Conservation (phyloP, 2,797 vertebrate species). For the Knipowitschia caucasica region DNA sequence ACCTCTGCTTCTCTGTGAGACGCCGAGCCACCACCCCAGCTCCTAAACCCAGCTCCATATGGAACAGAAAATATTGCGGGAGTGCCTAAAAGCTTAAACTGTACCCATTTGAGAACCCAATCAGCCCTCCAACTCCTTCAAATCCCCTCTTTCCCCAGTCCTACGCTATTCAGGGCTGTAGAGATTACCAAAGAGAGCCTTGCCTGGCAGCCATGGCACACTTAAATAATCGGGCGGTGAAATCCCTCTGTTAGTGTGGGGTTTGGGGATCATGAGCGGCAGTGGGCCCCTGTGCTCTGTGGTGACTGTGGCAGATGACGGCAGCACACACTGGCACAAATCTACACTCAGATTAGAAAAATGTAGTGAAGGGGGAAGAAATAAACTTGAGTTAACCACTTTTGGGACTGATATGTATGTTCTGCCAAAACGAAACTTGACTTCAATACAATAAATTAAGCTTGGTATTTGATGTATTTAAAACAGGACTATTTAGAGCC, state of each 20-base stretch:
- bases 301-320: slow-evolving; percentile 53
- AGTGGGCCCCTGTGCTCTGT: slow-evolving; percentile 47
- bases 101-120: slow-evolving; percentile 66
- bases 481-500: too few species aligned
- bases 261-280: slow-evolving; percentile 69
- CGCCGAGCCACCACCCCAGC: slow-evolving; percentile 60
- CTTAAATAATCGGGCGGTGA: slow-evolving; percentile 76
- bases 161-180: slow-evolving; percentile 62
- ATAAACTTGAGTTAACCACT: background rate
- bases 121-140: slow-evolving; percentile 68
- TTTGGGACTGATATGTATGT: background rate
- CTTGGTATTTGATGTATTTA: too few species aligned
- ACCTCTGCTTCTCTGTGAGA: slow-evolving; percentile 67
- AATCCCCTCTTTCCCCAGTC: slow-evolving; percentile 68
- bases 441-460: too few species aligned
- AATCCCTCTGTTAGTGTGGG: slow-evolving; percentile 75
- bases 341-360: slow-evolving; percentile 36
- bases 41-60: slow-evolving; percentile 68
- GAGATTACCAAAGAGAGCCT: slow-evolving; percentile 72
- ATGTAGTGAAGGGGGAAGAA: slow-evolving; percentile 28
- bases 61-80: slow-evolving; percentile 69
- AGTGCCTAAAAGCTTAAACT: slow-evolving; percentile 65
- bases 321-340: slow-evolving; percentile 52
- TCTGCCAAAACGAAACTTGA: too few species aligned
- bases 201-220: slow-evolving; percentile 74